phyloP scores from a whole-genome alignment of 2,888 invertebrate species.

The Drosophila monieri region DNA sequence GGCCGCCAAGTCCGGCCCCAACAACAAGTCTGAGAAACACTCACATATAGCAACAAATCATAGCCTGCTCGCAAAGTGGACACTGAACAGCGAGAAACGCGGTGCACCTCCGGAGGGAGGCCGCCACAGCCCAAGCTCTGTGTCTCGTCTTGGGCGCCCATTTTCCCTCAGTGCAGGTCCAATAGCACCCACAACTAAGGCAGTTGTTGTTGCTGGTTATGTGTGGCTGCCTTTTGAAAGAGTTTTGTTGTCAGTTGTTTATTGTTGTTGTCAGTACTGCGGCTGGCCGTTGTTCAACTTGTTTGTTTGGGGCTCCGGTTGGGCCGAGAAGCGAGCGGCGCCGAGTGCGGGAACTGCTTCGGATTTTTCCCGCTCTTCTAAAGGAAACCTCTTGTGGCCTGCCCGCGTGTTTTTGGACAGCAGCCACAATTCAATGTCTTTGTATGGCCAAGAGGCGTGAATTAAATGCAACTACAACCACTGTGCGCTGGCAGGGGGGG shows the following conservation, averaged over 20 bases:
- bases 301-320: constrained; percentile 21
- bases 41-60: constrained; percentile 47
- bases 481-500: constrained; percentile 1
- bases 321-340: background rate
- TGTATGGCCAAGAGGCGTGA: constrained; percentile 73
- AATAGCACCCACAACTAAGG: constrained; percentile 10
- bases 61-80: constrained; percentile 60
- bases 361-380: constrained; percentile 26
- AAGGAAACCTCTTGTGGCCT: constrained; percentile 27
- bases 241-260: constrained; percentile 43
- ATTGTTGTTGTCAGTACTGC: constrained; percentile 36
- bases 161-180: background rate
- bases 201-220: constrained; percentile 23
- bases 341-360: constrained; percentile 31
- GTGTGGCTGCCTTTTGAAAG: constrained; percentile 45
- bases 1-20: constrained; percentile 43
- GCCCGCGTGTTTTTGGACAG: constrained; percentile 39
- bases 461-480: constrained; percentile 55
- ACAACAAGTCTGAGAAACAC: constrained; percentile 37
- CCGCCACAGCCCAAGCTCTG: no score
- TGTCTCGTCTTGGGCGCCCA: no score
- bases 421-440: constrained; percentile 70
- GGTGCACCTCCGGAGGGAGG: background rate
- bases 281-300: constrained; percentile 20
- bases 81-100: constrained; percentile 30